Evolutionary conservation across 1,140 invertebrate genomes (phyloP).

Genomic region (Rhagoletis pomonella): DNA sequence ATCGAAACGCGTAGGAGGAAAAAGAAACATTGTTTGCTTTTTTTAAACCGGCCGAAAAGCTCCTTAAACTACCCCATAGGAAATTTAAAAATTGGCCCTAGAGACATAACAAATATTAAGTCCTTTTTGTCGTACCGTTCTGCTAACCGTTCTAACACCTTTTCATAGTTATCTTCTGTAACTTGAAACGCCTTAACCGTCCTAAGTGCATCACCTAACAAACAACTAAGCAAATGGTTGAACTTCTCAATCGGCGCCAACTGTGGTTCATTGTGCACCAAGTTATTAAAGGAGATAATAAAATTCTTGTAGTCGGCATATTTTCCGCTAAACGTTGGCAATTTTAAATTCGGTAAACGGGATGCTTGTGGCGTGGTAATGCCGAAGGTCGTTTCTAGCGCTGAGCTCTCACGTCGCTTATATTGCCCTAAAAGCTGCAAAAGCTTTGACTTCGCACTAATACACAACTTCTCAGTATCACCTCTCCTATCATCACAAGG

Average conservation of each 20-base stretch:
- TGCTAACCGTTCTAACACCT: too few relatives aligned
- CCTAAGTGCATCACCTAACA: constrained; percentile 8
- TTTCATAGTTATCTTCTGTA: constrained; percentile 53
- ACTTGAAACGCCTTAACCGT: constrained; percentile 55
- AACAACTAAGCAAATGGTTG: constrained; percentile 50
- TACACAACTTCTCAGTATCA: constrained; percentile 48
- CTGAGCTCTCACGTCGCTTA: neutral
- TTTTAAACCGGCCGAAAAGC: too few relatives aligned
- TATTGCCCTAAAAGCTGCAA: too few relatives aligned
- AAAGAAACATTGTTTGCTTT: too few relatives aligned
- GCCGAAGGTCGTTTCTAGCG: neutral
- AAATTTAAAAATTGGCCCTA: too few relatives aligned
- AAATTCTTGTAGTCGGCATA: constrained; percentile 55
- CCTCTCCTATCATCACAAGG: neutral
- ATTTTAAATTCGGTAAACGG: constrained; percentile 25
- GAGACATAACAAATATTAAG: too few relatives aligned
- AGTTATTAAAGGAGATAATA: neutral
- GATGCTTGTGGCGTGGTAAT: neutral
- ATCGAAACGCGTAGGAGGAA: too few relatives aligned
- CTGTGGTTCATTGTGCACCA: neutral
- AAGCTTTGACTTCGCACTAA: neutral
- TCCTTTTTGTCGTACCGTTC: too few relatives aligned
- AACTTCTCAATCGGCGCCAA: constrained; percentile 52
- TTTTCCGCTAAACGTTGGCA: constrained; percentile 53
- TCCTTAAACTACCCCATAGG: too few relatives aligned